phyloP scores from a whole-genome alignment of 2,797 vertebrate species.

The Halcyon smyrnensis region DNA sequence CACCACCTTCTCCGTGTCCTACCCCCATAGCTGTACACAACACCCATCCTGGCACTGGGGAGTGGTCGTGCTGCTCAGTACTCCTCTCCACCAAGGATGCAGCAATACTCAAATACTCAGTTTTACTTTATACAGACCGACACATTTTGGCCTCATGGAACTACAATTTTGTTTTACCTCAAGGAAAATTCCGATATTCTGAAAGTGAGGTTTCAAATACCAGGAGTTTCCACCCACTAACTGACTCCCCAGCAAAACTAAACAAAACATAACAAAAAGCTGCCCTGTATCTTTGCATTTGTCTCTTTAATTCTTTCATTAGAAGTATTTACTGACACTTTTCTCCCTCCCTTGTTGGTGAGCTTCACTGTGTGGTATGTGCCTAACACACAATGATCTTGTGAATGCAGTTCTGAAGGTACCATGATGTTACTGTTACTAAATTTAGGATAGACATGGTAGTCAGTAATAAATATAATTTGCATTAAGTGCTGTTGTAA shows the following conservation, averaged over 20 bases:
- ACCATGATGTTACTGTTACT: not conserved
- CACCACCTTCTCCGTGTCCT: rapidly evolving
- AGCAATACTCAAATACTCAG: not conserved
- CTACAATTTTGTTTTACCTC: not conserved
- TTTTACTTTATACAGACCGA: not conserved
- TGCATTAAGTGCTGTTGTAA: not conserved
- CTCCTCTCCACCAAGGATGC: not conserved
- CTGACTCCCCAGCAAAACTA: not conserved
- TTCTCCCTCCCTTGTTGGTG: not conserved
- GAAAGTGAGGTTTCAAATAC: not conserved
- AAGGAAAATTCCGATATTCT: rapidly evolving
- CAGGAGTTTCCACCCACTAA: not conserved
- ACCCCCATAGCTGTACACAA: not conserved
- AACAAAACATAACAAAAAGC: not conserved
- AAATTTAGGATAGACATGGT: not conserved
- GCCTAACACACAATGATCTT: not conserved
- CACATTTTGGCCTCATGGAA: not conserved
- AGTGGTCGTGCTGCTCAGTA: not conserved
- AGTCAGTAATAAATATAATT: not conserved
- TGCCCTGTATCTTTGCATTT: not conserved
- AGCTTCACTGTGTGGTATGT: not conserved
- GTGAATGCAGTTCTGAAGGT: not conserved
- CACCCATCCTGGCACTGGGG: not conserved
- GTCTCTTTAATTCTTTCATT: not conserved
- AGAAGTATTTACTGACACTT: not conserved